Evolutionary conservation across 2,888 invertebrate genomes (phyloP), one percentile per base, ranked within the genome.

Genomic region (Portevinia maculata): DNA sequence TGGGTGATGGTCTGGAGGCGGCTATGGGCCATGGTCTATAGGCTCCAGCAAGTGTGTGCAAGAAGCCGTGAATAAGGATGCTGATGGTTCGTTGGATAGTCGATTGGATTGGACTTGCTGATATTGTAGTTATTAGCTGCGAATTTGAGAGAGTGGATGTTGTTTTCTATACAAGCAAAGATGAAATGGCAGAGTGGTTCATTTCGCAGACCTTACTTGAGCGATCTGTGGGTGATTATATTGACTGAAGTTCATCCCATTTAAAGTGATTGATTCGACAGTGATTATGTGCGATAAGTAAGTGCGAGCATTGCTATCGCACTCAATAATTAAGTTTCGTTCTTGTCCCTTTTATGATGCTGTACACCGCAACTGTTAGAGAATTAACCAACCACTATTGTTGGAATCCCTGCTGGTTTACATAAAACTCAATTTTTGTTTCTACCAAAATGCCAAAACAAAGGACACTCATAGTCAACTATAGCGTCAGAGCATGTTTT

Each of bases 401-500:
- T 71, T 15, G 37, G 64, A 57, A 41, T 67, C 50, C 41, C 48
- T 13, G 6, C n/a, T 8, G 7, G n/a, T 60, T 67, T 34, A 19
- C 13, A 48, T 39, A 41, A 65, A 67, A 32, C 28, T 30, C 17
- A 34, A 50, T 13, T 48, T 62, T 52, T 59, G 28, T 30, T n/a
- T n/a, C n/a, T 41, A 37, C 62, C 28, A 37, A 57, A 55, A 11
- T 1, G 17, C 7, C 41, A 21, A 24, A 24, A 55, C 53, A 57
- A n/a, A 46, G 24, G n/a, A 50, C 9, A 50, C 0, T 46, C 44
- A 46, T 34, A 30, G 50, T 52, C 34, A 32, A 39, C 17, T 44
- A 24, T 21, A 69, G 39, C 57, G 39, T 24, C 55, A 52, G 19
- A 69, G 57, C 74, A 74, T 55, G 74, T 79, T 62, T 55, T 50